Conservation (phyloP, 2,113 vertebrate species). For the Euleptes europaea region DNA sequence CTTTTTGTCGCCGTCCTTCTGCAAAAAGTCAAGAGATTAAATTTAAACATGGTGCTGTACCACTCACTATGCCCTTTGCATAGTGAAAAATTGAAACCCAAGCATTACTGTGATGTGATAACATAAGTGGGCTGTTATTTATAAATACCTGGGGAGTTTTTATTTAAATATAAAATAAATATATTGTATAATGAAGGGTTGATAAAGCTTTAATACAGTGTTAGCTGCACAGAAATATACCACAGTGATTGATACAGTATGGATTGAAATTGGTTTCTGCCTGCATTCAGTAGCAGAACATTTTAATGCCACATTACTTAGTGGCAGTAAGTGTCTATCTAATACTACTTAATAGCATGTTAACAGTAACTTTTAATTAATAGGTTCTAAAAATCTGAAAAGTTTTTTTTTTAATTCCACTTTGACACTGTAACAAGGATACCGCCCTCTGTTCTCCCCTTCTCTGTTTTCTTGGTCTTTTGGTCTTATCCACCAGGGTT, state of each 20-base stretch:
- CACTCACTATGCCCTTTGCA: neutral
- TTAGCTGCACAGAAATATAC: neutral
- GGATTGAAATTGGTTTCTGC: neutral
- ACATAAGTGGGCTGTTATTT: neutral
- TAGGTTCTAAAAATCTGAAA: no score
- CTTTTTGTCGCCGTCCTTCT: neutral
- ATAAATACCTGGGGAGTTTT: neutral
- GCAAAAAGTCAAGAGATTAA: neutral
- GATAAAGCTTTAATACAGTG: neutral
- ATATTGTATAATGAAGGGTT: neutral
- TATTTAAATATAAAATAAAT: neutral
- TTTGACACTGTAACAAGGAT: no score
- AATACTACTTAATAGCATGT: neutral
- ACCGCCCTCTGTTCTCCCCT: no score
- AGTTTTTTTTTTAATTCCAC: no score
- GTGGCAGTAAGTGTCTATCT: neutral
- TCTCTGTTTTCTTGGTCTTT: no score
- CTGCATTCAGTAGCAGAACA: neutral
- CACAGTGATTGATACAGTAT: neutral
- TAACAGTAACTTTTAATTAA: neutral
- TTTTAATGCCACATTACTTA: neutral
- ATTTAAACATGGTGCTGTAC: neutral
- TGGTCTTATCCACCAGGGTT: no score
- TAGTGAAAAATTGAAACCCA: accelerated
- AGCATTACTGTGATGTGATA: slow-evolving; percentile 4